phyloP scores from a whole-genome alignment of 23 tunicate species.

The Trididemnum clinides region DNA sequence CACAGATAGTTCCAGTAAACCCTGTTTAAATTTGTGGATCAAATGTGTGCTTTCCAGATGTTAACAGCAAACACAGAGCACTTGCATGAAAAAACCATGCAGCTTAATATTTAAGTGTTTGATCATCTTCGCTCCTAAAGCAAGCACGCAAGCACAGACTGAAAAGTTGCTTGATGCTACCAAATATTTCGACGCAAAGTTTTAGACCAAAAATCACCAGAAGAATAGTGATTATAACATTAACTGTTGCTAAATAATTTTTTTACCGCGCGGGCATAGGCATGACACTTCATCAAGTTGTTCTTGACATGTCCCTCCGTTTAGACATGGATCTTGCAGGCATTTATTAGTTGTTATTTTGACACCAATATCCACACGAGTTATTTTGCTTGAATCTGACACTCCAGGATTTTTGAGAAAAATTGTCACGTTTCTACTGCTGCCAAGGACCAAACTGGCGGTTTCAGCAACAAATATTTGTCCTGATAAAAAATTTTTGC shows the following conservation, averaged over 20 bases:
- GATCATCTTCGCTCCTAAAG: too few species aligned
- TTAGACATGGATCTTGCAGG: slow-evolving; percentile 45
- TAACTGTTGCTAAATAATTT: too few species aligned
- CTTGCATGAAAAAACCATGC: too few species aligned
- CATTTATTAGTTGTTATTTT: slow-evolving; percentile 64
- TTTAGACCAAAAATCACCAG: too few species aligned
- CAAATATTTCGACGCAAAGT: too few species aligned
- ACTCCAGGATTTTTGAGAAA: slow-evolving; percentile 66
- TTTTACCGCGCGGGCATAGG: slow-evolving; percentile 62
- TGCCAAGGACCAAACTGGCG: slow-evolving; percentile 45
- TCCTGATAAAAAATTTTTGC: slow-evolving; percentile 48
- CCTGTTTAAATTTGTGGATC: too few species aligned
- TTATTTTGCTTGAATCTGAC: not conserved
- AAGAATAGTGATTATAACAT: too few species aligned
- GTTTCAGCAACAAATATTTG: slow-evolving; percentile 20
- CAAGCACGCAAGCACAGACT: too few species aligned
- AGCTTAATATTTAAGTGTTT: too few species aligned
- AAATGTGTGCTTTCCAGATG: too few species aligned
- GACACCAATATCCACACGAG: slow-evolving; percentile 16
- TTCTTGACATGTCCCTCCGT: slow-evolving; percentile 74
- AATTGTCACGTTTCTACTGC: slow-evolving; percentile 26
- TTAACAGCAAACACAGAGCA: too few species aligned
- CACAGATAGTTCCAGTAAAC: slow-evolving; percentile 57
- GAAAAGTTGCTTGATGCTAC: too few species aligned
- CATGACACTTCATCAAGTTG: slow-evolving; percentile 21